Percentiles rank a stretch among this genome's conserved stretches.
Evolutionary conservation across 2,888 invertebrate species (phyloP).

Genomic region (Ariolimax columbianus): DNA sequence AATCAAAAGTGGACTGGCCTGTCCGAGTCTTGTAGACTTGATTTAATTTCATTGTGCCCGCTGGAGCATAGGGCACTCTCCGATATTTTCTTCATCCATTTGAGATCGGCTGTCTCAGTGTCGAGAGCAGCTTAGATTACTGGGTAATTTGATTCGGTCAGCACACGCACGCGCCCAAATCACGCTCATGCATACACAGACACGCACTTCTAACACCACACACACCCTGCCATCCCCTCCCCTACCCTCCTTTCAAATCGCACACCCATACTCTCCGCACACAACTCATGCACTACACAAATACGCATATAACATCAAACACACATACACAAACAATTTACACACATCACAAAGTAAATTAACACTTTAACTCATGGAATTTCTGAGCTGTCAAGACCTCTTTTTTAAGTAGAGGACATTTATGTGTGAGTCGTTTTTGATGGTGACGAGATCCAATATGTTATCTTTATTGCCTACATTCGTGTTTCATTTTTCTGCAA

Average conservation of each 20-base stretch:
- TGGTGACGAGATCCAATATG: too few species aligned
- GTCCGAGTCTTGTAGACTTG: slow-evolving; percentile 1
- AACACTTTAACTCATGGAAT: too few species aligned
- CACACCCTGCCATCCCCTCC: too few species aligned
- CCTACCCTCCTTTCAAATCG: too few species aligned
- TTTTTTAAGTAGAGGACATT: too few species aligned
- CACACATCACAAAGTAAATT: too few species aligned
- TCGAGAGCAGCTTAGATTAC: not conserved
- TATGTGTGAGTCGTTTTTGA: too few species aligned
- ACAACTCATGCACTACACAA: not conserved
- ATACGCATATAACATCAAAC: not conserved
- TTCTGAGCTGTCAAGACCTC: too few species aligned
- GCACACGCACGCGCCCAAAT: not conserved
- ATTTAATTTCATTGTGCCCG: slow-evolving; percentile 24
- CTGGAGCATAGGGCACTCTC: slow-evolving; percentile 8
- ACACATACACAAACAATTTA: not conserved
- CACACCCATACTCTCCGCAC: not conserved
- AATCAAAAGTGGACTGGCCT: not conserved
- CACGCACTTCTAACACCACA: too few species aligned
- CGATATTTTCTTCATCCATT: slow-evolving; percentile 10
- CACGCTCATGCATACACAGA: not conserved
- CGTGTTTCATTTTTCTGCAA: too few species aligned
- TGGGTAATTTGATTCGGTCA: not conserved
- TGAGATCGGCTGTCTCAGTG: not conserved
- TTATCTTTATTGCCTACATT: too few species aligned